These are phyloP conservation scores for Sula dactylatra DNA, from an alignment of 2,113 vertebrate genomes.

Conservation along the genomic window DNA sequence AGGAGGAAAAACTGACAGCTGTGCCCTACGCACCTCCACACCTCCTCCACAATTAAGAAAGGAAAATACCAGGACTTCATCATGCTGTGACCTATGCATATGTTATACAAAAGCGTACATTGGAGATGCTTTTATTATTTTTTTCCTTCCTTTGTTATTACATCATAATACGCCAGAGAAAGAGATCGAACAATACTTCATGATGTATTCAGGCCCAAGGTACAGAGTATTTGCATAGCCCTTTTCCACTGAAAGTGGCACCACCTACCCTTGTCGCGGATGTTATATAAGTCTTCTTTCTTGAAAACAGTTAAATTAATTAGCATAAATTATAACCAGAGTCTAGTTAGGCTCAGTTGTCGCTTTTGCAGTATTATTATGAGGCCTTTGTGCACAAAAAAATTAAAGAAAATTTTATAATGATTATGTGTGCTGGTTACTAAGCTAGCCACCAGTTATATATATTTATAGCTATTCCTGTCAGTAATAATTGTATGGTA, in stretches of 20 bases:
- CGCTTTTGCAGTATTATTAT: slow-evolving; percentile 22
- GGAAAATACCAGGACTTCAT: neutral
- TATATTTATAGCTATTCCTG: slow-evolving; percentile 55
- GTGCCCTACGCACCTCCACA: neutral
- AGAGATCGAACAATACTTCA: neutral
- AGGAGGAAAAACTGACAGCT: neutral
- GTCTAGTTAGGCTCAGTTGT: neutral
- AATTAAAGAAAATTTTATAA: slow-evolving; percentile 65
- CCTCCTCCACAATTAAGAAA: neutral
- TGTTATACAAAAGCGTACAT: neutral
- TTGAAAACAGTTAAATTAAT: slow-evolving; percentile 45
- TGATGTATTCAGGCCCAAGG: neutral
- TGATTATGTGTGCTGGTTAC: slow-evolving; percentile 48
- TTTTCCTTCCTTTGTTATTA: neutral
- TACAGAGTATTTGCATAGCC: neutral
- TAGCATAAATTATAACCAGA: slow-evolving; percentile 47
- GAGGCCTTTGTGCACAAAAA: slow-evolving; percentile 32
- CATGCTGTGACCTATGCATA: neutral
- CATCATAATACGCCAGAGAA: neutral
- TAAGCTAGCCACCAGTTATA: slow-evolving; percentile 48
- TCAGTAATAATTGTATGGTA: slow-evolving; percentile 68
- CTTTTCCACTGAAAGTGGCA: neutral
- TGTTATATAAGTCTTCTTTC: slow-evolving; percentile 27
- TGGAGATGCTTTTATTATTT: neutral
- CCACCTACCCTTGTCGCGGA: neutral